phyloP scores from a whole-genome alignment of 2,797 vertebrate genomes.

The Chrosomus eos region DNA sequence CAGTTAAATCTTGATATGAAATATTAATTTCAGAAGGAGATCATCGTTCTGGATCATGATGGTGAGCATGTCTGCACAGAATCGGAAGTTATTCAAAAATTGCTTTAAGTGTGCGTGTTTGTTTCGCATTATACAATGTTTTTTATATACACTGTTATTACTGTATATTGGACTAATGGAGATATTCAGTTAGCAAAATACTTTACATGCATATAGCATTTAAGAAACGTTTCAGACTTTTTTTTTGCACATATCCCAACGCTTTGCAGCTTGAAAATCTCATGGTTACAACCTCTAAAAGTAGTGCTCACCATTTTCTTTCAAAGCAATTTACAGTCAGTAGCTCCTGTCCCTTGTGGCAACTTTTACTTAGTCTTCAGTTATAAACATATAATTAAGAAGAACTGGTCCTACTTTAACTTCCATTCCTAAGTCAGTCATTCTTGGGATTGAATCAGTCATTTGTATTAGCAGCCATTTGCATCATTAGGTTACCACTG shows the following conservation, averaged over 20 bases:
- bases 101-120: neutral
- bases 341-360: neutral
- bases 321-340: neutral
- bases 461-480: constrained; percentile 10
- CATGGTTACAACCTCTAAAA: neutral
- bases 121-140: neutral
- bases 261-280: neutral
- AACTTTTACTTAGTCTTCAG: neutral
- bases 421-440: neutral
- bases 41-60: neutral
- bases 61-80: neutral
- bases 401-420: neutral
- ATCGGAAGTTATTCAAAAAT: neutral
- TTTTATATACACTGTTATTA: neutral
- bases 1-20: neutral
- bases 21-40: neutral
- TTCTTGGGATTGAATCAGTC: neutral
- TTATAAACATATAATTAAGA: neutral
- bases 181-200: neutral
- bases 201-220: neutral
- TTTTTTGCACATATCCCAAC: neutral
- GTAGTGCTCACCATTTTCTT: neutral
- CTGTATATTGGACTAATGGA: neutral
- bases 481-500: neutral
- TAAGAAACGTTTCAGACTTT: neutral